Base-by-base conservation (phyloP, 2,113 vertebrate species). In the Eonycteris spelaea region DNA sequence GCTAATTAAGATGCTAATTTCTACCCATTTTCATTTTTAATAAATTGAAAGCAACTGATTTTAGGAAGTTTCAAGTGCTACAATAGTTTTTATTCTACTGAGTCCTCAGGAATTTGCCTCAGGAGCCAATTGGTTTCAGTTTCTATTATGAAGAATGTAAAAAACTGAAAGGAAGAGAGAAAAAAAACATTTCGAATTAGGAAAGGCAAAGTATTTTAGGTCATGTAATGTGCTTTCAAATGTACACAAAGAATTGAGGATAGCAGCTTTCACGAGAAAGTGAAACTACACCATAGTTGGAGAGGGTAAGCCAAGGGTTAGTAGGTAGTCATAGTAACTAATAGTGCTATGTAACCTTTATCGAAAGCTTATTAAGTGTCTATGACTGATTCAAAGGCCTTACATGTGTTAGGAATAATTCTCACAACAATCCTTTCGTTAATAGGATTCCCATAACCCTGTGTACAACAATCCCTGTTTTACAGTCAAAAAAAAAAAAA, bases 1-100 rank as follows among this genome's bases (percentile, higher is more conserved):
- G 45, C 22, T 15, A 97, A 91, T 91, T 96, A 95, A 97, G 97
- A 94, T 95, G 57, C 7, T 95, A 92, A 73, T 92, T 97, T 78
- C 13, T 33, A 55, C 67, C 40, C 87, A 88, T 92, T 82, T 98
- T 74, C 90, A 87, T 82, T 97, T 98, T 91, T 94, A 0, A 67
- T 93, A 96, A 96, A 45, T 97, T 92, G 63, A 95, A 90, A 70
- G 51, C 85, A 88, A 84, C 92, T 97, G 65, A 71, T 90, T 11
- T 96, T 94, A 91, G 80, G 96, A 63, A 97, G 24, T 98, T 97
- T 95, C 61, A 95, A 0, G 59, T 90, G 65, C 86, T 55, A 73
- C 16, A 16, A 87, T 40, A 85, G 57, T 2, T 89, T 97, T 79
- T 15, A 51, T 88, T 95, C 84, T 77, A 67, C 12, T 95, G 18